Evolutionary conservation across 1,140 invertebrate species (phyloP).

Genomic region (Caerostris darwini): DNA sequence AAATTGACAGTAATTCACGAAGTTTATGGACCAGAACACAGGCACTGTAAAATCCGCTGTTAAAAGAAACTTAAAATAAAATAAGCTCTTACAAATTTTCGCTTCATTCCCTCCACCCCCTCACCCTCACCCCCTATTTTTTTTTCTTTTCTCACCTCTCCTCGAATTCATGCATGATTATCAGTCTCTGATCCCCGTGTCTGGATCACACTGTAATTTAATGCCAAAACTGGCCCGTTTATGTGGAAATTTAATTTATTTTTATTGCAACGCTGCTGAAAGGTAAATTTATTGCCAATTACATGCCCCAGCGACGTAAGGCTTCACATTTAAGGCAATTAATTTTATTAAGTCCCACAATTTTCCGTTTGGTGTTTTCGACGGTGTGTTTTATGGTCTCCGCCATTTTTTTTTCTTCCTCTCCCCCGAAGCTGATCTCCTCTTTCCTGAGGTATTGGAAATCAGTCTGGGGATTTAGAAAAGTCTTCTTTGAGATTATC

Average conservation of each 20-base stretch:
- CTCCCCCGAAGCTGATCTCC: not conserved
- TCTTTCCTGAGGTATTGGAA: conserved; percentile 31
- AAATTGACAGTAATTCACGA: conserved; percentile 53
- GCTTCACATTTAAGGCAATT: conserved; percentile 72
- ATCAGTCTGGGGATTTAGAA: conserved; percentile 8
- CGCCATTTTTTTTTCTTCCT: not conserved
- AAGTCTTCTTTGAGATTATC: not conserved
- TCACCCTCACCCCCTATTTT: not conserved
- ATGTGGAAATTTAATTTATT: conserved; percentile 75
- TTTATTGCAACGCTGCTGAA: conserved; percentile 70
- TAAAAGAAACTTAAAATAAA: conserved; percentile 36
- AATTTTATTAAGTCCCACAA: conserved; percentile 68
- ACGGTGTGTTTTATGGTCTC: conserved; percentile 42
- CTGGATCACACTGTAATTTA: conserved; percentile 61
- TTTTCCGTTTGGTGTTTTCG: conserved; percentile 58
- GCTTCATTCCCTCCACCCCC: not conserved
- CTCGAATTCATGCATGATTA: not conserved
- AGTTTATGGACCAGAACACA: conserved; percentile 62
- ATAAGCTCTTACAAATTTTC: conserved; percentile 28
- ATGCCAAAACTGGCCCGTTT: conserved; percentile 34
- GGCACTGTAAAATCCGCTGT: conserved; percentile 17
- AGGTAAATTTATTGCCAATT: conserved; percentile 76
- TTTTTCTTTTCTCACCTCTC: not conserved
- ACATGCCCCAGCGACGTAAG: conserved; percentile 56
- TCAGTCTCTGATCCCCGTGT: conserved; percentile 33